Conservation (phyloP, 2,113 vertebrate genomes). For the Dolichotis patagonum region DNA sequence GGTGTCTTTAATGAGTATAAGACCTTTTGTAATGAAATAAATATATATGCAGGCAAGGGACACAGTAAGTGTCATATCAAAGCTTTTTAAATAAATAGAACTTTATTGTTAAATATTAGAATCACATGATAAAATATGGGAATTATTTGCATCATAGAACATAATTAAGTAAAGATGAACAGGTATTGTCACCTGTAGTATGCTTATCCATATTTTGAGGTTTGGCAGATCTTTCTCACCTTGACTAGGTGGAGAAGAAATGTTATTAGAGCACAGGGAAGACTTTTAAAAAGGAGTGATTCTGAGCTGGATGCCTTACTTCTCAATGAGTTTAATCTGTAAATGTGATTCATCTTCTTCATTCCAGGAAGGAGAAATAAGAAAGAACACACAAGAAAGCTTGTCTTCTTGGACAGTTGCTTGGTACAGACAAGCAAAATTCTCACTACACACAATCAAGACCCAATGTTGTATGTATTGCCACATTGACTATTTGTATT, state of each 20-base stretch:
- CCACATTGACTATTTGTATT: background rate
- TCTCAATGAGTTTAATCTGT: background rate
- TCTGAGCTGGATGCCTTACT: background rate
- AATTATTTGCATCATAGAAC: background rate
- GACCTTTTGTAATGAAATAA: background rate
- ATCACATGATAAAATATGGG: background rate
- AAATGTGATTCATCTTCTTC: background rate
- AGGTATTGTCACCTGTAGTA: rapidly evolving
- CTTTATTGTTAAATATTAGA: background rate
- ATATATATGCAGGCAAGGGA: background rate
- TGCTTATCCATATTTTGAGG: background rate
- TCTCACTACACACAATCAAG: background rate
- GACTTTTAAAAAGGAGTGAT: background rate
- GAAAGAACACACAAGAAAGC: background rate
- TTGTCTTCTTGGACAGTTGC: background rate
- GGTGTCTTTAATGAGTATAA: background rate
- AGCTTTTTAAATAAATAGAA: background rate
- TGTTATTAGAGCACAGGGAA: background rate
- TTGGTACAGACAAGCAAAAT: background rate
- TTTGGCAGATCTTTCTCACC: background rate
- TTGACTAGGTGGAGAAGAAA: background rate
- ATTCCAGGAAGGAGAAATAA: background rate
- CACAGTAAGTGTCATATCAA: background rate
- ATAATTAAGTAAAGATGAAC: background rate
- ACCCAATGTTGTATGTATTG: background rate